These are phyloP conservation scores for Lota lota DNA, from an alignment of 2,113 vertebrate genomes.

Conservation along the genomic window DNA sequence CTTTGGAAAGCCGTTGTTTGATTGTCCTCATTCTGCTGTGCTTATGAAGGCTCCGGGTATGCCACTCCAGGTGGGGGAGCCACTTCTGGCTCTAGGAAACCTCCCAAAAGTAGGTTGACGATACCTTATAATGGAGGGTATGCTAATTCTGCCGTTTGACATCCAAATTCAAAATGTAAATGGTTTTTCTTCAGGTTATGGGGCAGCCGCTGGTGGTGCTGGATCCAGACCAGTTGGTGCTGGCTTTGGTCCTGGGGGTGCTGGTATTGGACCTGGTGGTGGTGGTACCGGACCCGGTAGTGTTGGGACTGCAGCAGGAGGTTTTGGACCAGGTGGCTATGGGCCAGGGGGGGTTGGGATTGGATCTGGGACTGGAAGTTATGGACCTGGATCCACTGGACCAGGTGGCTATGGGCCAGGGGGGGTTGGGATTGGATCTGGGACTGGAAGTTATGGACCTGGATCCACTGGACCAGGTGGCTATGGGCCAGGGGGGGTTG, in stretches of 20 bases:
- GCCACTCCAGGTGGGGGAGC: slow-evolving; percentile 35
- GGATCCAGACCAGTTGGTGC: slow-evolving; percentile 38
- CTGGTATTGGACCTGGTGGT: slow-evolving; percentile 42
- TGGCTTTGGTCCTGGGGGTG: slow-evolving; percentile 38
- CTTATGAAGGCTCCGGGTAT: slow-evolving; percentile 48
- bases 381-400: slow-evolving; percentile 30
- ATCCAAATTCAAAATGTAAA: not conserved
- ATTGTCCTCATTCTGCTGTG: not conserved
- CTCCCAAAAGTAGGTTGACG: slow-evolving; percentile 53
- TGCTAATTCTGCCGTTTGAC: not conserved
- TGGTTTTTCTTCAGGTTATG: slow-evolving; percentile 51
- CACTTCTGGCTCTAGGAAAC: slow-evolving; percentile 45
- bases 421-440: not conserved
- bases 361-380: slow-evolving; percentile 22
- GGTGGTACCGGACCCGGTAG: not conserved
- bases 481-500: not conserved
- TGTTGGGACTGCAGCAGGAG: slow-evolving; percentile 22
- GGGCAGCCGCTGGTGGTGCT: slow-evolving; percentile 41
- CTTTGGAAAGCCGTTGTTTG: no score
- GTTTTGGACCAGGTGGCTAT: slow-evolving; percentile 24
- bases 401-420: slow-evolving; percentile 19
- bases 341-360: not conserved
- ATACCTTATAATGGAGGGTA: slow-evolving; percentile 4
- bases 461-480: slow-evolving; percentile 34
- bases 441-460: slow-evolving; percentile 28